phyloP scores from a whole-genome alignment of 2,113 vertebrate genomes.

The Oxyura jamaicensis region DNA sequence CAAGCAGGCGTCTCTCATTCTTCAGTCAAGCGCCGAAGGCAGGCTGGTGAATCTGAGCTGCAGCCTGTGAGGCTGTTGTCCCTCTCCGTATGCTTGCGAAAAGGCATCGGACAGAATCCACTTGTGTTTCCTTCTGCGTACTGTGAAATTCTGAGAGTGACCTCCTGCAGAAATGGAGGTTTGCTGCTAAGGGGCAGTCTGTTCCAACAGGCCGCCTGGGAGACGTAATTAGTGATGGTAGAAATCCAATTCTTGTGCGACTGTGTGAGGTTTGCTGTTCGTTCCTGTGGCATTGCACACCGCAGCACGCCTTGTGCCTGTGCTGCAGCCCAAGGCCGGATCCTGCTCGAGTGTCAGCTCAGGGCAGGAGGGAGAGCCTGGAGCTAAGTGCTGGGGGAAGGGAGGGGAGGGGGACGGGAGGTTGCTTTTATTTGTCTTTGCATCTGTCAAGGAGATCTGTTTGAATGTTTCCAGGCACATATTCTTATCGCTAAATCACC shows the following conservation, averaged over 20 bases:
- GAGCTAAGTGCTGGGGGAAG: accelerated
- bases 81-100: background rate
- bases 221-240: background rate
- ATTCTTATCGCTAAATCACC: accelerated
- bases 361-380: background rate
- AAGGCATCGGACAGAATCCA: background rate
- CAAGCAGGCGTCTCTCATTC: background rate
- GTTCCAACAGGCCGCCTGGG: background rate
- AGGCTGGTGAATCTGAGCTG: background rate
- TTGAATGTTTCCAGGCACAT: background rate
- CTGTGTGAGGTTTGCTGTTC: accelerated
- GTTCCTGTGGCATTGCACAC: background rate
- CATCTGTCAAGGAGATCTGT: accelerated
- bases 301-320: accelerated
- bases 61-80: background rate
- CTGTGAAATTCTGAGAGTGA: background rate
- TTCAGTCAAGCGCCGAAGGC: background rate
- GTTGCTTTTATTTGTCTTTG: accelerated
- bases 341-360: background rate
- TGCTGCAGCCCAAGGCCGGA: background rate
- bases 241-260: background rate
- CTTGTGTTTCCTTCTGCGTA: background rate
- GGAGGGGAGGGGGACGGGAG: accelerated
- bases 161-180: background rate
- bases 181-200: background rate